These are phyloP conservation scores for Oncorhynchus mykiss DNA, from an alignment of 2,113 vertebrate species.

Conservation along the genomic window DNA sequence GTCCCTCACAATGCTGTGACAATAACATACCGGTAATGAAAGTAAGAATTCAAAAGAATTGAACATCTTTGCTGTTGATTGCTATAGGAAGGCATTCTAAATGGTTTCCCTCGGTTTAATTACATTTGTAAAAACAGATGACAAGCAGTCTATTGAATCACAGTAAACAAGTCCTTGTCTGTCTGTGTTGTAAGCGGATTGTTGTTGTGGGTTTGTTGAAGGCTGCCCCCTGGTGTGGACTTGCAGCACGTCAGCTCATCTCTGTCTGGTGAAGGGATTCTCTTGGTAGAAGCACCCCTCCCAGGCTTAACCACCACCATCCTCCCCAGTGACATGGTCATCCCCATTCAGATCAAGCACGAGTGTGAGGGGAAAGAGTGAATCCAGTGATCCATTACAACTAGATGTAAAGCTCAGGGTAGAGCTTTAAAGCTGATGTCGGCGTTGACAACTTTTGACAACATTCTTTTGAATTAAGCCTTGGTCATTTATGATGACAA, in stretches of 20 bases:
- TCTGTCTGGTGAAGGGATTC: slow-evolving; percentile 62
- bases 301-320: slow-evolving; percentile 19
- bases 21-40: neutral
- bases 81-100: neutral
- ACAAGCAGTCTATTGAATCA: too few species aligned
- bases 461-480: neutral
- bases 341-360: slow-evolving; percentile 66
- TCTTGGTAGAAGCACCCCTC: slow-evolving; percentile 63
- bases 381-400: slow-evolving; percentile 8
- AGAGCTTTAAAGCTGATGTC: neutral
- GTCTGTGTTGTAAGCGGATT: too few species aligned
- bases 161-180: too few species aligned
- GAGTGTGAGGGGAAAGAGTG: slow-evolving; percentile 37
- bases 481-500: neutral
- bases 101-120: neutral
- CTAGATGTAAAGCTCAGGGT: neutral
- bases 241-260: slow-evolving; percentile 64
- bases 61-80: neutral
- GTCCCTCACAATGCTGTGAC: neutral
- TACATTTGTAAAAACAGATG: neutral
- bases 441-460: neutral
- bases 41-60: neutral
- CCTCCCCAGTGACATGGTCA: slow-evolving; percentile 48
- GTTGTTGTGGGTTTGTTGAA: slow-evolving; percentile 22
- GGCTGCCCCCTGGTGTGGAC: slow-evolving; percentile 67